Base-by-base conservation (phyloP, 2,888 invertebrate genomes). In the Bhutanitis thaidina region DNA sequence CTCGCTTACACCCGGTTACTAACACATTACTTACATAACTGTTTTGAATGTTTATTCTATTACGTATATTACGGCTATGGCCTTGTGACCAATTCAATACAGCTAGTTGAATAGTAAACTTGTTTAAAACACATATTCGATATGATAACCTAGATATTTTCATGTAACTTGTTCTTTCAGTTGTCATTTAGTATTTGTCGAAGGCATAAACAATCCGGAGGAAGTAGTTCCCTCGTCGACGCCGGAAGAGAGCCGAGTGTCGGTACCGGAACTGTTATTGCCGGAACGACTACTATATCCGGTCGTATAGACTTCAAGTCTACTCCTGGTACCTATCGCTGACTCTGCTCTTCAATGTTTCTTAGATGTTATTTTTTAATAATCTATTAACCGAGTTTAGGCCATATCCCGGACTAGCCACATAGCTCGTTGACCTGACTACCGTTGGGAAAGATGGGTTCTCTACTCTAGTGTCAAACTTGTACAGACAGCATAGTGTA, bases 191-290 rank as follows among this genome's bases (percentile, higher is more conserved):
- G 60, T 67, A 73, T 77, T 78, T 77, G 76, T 74, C 76, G 77
- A 85, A 82, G 77, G 67, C 76, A 84, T 82, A 84, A 86, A 87
- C 86, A 86, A 87, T 82, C 72, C 71, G 64, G 64, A 75, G 84
- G 84, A 86, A 84, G 68, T 74, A 68, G 73, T 75, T 77, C 73
- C 78, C 80, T 82, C 74, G 74, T 72, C 81, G 84, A 80, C 77
- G 71, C 67, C 84, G 87, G 87, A 88, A 81, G 77, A 60, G 64
- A 71, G 74, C 71, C 74, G 82, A 88, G 88, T 88, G 88, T 86
- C 80, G 83, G 74, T 74, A 71, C 78, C 83, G 88, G 87, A 88
- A 86, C 80, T 83, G 85, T 86, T 88, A 88, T 87, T 85, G 86
- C 83, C 79, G 80, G 83, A 80, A 85, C 78, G 83, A 85, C 84